These are phyloP conservation scores for Cosmia pyralina DNA, from an alignment of 2,888 invertebrate genomes.

Conservation along the genomic window DNA sequence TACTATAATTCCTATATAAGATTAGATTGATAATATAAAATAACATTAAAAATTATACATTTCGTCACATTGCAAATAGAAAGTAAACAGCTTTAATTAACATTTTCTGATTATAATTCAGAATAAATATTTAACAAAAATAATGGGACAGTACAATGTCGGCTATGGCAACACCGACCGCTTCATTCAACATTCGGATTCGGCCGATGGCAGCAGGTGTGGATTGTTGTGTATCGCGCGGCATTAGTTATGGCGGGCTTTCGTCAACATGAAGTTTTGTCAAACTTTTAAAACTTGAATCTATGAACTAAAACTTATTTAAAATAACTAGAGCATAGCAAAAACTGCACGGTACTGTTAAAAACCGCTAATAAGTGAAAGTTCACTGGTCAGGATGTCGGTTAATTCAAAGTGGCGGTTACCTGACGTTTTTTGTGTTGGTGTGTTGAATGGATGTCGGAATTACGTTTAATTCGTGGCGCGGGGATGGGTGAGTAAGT, in stretches of 20 bases:
- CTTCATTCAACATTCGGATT: constrained; percentile 75
- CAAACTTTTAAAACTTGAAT: constrained; percentile 81
- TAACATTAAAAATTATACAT: too few species aligned
- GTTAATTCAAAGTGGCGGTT: constrained; percentile 90
- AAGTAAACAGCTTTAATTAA: background rate
- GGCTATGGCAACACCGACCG: constrained; percentile 73
- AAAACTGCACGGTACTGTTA: constrained; percentile 69
- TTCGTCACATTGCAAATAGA: too few species aligned
- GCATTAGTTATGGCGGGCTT: constrained; percentile 83
- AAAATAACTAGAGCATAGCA: constrained; percentile 63
- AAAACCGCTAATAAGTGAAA: constrained; percentile 79
- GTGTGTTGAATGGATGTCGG: constrained; percentile 88
- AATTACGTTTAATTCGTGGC: constrained; percentile 87
- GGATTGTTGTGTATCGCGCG: constrained; percentile 61
- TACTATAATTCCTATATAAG: too few species aligned
- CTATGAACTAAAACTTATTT: constrained; percentile 73
- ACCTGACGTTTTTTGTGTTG: constrained; percentile 90
- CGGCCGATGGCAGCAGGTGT: constrained; percentile 79
- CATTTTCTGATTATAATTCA: background rate
- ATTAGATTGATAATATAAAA: too few species aligned
- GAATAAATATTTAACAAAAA: background rate
- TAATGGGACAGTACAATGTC: constrained; percentile 31
- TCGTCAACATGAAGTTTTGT: constrained; percentile 83
- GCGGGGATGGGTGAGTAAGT: constrained; percentile 87
- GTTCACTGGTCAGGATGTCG: constrained; percentile 88